Evolutionary conservation across 2,888 invertebrate genomes (phyloP).

Genomic region (Mimas tiliae): DNA sequence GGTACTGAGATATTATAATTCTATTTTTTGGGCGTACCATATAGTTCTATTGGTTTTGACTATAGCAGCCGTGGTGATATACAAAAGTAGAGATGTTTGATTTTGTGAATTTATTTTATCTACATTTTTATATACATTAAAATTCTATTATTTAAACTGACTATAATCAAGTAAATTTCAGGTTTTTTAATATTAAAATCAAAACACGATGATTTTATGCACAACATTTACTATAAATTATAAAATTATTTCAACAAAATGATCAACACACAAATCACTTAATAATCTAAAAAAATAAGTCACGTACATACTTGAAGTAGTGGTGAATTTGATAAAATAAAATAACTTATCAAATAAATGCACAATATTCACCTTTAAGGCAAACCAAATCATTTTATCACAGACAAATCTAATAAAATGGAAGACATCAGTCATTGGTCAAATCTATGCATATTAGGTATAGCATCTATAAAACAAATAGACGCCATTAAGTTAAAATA

Average conservation of each 20-base stretch:
- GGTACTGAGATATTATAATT: constrained; percentile 68
- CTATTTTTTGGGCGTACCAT: constrained; percentile 75
- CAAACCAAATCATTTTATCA: constrained; percentile 36
- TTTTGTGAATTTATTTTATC: not conserved
- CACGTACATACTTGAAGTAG: not conserved
- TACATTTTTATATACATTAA: not conserved
- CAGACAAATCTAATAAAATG: constrained; percentile 37
- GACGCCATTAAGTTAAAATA: not conserved
- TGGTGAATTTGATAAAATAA: not conserved
- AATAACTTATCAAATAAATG: constrained; percentile 8
- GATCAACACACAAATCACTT: constrained; percentile 4
- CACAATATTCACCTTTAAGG: constrained; percentile 27
- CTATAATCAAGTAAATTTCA: not conserved
- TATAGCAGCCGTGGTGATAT: constrained; percentile 49
- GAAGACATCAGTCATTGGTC: constrained; percentile 45
- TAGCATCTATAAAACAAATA: not conserved
- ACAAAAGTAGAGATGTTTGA: constrained; percentile 44
- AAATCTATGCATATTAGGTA: constrained; percentile 26
- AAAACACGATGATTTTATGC: constrained; percentile 13
- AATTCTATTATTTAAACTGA: not conserved
- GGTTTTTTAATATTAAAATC: not conserved
- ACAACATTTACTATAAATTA: constrained; percentile 22
- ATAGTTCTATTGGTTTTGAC: constrained; percentile 56
- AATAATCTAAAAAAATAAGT: not conserved
- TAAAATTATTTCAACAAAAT: constrained; percentile 19